Conservation (phyloP, 2,888 invertebrate genomes). For the Polydrusus tereticollis region DNA sequence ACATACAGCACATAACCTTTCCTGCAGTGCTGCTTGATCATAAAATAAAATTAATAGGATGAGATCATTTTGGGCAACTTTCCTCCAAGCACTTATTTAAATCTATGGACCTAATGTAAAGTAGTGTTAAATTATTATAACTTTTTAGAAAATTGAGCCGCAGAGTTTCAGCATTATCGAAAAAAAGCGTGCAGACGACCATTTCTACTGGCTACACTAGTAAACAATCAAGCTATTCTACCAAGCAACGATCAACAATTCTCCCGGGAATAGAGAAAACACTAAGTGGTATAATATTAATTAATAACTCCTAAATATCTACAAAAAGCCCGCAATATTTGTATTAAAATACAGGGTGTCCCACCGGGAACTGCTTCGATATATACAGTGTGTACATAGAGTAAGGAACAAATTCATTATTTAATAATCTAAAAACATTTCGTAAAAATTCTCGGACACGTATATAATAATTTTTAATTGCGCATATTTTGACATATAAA, state of each 20-base stretch:
- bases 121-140: neutral
- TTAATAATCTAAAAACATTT: no score
- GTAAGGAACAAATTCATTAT: no score
- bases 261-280: constrained; percentile 31
- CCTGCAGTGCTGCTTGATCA: neutral
- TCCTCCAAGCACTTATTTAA: neutral
- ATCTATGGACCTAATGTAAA: neutral
- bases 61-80: neutral
- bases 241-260: constrained; percentile 11
- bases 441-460: no score
- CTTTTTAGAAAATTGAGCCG: neutral
- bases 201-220: neutral
- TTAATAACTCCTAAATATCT: no score
- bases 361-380: no score
- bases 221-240: no score
- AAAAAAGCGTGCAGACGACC: neutral
- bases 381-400: no score
- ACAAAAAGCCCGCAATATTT: no score
- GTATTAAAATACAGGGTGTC: no score
- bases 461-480: no score
- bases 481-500: no score
- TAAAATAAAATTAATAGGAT: neutral
- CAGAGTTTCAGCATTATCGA: neutral
- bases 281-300: constrained; percentile 25
- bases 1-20: no score